phyloP scores from a whole-genome alignment of 23 tunicate species.

The Oikopleura dioica region DNA sequence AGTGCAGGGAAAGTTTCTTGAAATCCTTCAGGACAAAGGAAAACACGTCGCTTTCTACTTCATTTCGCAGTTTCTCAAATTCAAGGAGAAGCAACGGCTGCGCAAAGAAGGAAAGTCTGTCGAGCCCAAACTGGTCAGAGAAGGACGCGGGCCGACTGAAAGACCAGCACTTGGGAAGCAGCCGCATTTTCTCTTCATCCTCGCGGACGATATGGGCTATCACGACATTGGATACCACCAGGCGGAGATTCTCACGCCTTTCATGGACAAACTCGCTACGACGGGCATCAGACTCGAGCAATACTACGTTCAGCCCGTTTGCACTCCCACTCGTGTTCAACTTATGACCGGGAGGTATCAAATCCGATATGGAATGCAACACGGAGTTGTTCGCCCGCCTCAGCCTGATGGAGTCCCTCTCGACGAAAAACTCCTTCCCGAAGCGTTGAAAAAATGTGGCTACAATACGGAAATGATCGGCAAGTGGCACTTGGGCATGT shows the following conservation, averaged over 20 bases:
- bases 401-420: background rate
- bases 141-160: background rate
- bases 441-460: background rate
- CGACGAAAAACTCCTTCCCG: background rate
- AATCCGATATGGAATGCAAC: background rate
- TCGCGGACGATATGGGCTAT: background rate
- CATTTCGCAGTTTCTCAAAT: background rate
- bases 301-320: background rate
- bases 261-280: background rate
- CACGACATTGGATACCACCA: background rate
- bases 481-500: background rate
- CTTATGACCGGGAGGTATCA: background rate
- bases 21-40: background rate
- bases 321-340: background rate
- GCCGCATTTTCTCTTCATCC: background rate
- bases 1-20: background rate
- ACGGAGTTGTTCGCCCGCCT: background rate
- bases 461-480: constrained; percentile 12
- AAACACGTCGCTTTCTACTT: background rate
- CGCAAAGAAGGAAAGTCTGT: background rate
- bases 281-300: background rate
- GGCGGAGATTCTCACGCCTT: background rate
- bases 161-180: background rate
- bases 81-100: background rate
- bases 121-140: background rate